These are phyloP conservation scores for Tachypleus tridentatus DNA, from an alignment of 1,140 invertebrate species.

Conservation along the genomic window DNA sequence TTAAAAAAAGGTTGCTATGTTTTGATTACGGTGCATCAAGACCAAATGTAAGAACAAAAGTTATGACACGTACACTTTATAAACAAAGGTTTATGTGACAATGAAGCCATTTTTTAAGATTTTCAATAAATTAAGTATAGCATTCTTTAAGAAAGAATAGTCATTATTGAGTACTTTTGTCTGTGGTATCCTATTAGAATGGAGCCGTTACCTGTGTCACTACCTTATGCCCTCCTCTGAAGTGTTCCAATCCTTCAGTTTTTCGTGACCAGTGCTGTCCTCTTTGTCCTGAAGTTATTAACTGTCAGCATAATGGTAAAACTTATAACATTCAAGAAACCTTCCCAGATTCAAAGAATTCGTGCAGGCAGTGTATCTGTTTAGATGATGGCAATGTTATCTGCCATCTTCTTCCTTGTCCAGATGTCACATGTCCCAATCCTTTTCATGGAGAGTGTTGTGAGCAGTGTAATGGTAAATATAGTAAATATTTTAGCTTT, in stretches of 20 bases:
- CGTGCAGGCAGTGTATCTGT: slow-evolving; percentile 16
- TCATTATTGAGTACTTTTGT: no score
- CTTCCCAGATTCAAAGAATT: slow-evolving; percentile 10
- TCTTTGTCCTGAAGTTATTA: slow-evolving; percentile 7
- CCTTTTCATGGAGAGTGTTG: slow-evolving; percentile 14
- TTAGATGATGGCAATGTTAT: slow-evolving; percentile 11
- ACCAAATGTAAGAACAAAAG: no score
- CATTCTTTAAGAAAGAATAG: no score
- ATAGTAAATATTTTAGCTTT: background rate
- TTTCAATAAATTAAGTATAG: no score
- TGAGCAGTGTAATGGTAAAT: slow-evolving; percentile 15
- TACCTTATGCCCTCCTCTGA: slow-evolving; percentile 9
- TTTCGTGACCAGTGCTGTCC: slow-evolving; percentile 12
- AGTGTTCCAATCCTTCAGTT: slow-evolving; percentile 9
- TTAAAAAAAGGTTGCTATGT: no score
- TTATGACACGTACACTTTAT: no score
- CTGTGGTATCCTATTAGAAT: slow-evolving; percentile 2
- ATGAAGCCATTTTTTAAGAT: no score
- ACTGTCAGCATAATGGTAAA: slow-evolving; percentile 7
- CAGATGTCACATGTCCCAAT: slow-evolving; percentile 10
- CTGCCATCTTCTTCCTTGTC: slow-evolving; percentile 12
- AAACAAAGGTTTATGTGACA: no score
- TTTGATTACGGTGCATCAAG: no score
- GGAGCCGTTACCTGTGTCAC: slow-evolving; percentile 12
- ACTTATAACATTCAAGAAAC: slow-evolving; percentile 13